Conservation (phyloP, 2,888 invertebrate species). For the Trichacis sp. region DNA sequence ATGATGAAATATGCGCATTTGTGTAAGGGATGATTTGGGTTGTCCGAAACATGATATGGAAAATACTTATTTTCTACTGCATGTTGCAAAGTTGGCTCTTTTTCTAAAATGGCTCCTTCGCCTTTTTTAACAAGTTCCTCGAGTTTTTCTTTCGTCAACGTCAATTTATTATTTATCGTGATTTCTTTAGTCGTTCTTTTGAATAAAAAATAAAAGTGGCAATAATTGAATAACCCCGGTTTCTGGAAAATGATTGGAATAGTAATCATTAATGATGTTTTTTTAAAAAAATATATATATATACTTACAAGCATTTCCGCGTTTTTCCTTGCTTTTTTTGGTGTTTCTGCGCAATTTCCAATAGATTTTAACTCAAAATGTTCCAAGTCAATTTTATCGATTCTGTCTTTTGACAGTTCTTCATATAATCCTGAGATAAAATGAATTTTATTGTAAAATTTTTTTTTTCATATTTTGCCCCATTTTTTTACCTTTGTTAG, state of each 20-base stretch:
- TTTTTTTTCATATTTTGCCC: no score
- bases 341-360: constrained; percentile 69
- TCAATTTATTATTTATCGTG: constrained; percentile 54
- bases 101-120: constrained; percentile 73
- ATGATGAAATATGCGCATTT: constrained; percentile 76
- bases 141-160: constrained; percentile 70
- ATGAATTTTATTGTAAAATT: no score
- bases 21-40: constrained; percentile 70
- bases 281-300: constrained; percentile 10
- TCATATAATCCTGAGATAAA: no score
- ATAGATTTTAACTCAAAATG: constrained; percentile 73
- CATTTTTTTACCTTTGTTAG: no score
- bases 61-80: constrained; percentile 68
- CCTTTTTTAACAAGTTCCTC: constrained; percentile 72
- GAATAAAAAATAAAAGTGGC: constrained; percentile 74
- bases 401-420: no score
- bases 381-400: constrained; percentile 70
- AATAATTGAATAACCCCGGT: constrained; percentile 77
- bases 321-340: constrained; percentile 70
- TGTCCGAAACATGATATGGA: constrained; percentile 74
- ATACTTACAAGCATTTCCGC: constrained; percentile 67
- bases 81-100: constrained; percentile 76
- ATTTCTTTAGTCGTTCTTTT: constrained; percentile 60
- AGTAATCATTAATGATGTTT: no score
- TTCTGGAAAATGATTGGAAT: constrained; percentile 71